Percentiles rank a stretch among this genome's conserved stretches.
Conservation (phyloP, 1,140 invertebrate genomes). For the Drosophila biarmipes region DNA sequence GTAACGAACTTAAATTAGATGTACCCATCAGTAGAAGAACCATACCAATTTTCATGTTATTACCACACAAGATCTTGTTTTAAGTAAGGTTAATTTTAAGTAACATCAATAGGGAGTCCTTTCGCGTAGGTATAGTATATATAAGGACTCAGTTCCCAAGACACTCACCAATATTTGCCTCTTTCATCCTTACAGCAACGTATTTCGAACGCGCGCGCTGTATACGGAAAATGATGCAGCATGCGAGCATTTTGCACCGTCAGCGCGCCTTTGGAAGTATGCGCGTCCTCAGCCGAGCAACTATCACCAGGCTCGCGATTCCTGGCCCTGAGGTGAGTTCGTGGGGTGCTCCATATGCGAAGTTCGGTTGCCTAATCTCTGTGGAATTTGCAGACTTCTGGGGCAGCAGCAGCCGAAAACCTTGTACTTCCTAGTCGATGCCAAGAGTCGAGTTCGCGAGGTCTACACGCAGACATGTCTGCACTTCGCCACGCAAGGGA, state of each 20-base stretch:
- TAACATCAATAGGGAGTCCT: no score
- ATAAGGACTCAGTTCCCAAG: no score
- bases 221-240: constrained; percentile 85
- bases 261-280: constrained; percentile 85
- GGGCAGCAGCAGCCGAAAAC: constrained; percentile 84
- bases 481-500: constrained; percentile 90
- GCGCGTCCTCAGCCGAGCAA: constrained; percentile 85
- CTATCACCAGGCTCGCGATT: constrained; percentile 84
- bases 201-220: constrained; percentile 83
- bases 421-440: constrained; percentile 86
- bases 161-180: background rate
- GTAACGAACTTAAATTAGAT: no score
- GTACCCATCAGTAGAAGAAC: no score
- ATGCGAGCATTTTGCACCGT: constrained; percentile 85
- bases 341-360: no score
- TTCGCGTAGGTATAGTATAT: no score
- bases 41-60: no score
- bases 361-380: background rate
- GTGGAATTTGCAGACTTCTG: constrained; percentile 67
- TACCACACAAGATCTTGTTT: no score
- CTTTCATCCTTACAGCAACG: constrained; percentile 53
- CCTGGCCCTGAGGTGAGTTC: constrained; percentile 80
- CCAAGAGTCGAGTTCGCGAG: constrained; percentile 93
- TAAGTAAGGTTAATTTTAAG: no score
- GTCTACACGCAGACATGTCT: constrained; percentile 92